Percentiles rank a stretch among this genome's conserved stretches.
Conservation (phyloP, 2,797 vertebrate species). For the Luscinia megarhynchos region DNA sequence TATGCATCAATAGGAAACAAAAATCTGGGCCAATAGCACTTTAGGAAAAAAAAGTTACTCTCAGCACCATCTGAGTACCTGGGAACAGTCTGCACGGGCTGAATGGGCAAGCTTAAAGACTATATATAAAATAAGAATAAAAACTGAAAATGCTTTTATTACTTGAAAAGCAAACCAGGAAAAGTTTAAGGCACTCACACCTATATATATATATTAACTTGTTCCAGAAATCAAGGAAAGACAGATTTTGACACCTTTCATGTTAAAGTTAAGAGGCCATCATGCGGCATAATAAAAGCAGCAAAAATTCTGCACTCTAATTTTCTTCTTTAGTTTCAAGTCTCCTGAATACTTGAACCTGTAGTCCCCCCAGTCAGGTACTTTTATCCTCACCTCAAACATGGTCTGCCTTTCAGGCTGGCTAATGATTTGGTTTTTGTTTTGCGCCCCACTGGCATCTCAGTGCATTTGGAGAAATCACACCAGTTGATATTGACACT, state of each 20-base stretch:
- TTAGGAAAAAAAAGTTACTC: not conserved
- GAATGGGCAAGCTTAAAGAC: not conserved
- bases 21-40: not conserved
- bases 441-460: not conserved
- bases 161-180: not conserved
- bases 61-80: not conserved
- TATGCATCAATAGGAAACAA: not conserved
- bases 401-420: not conserved
- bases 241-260: not conserved
- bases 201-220: not conserved
- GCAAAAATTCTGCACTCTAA: not conserved
- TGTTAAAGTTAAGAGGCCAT: not conserved
- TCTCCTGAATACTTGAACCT: not conserved
- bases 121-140: not conserved
- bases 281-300: not conserved
- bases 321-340: not conserved
- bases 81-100: not conserved
- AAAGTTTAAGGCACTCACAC: not conserved
- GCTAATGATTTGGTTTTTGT: fast-evolving
- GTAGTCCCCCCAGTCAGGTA: not conserved
- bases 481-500: not conserved
- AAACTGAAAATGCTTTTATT: not conserved
- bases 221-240: not conserved
- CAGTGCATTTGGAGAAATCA: not conserved
- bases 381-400: not conserved